phyloP scores from a whole-genome alignment of 2,113 vertebrate genomes.

The Struthio camelus region DNA sequence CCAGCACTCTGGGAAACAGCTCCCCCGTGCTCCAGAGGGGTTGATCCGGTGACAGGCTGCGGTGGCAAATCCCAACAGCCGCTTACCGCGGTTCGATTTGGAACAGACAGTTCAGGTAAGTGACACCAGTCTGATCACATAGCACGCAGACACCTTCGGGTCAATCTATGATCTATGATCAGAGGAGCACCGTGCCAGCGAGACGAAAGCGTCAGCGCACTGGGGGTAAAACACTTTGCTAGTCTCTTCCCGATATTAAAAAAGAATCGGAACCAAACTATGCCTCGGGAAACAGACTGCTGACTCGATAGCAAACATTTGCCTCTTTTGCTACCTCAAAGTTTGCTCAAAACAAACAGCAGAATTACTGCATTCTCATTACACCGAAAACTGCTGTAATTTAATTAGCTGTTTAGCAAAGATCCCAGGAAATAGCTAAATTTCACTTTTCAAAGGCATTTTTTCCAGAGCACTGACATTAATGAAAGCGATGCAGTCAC shows the following conservation, averaged over 20 bases:
- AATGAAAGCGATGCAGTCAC: not conserved
- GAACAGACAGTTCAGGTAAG: not conserved
- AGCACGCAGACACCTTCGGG: rapidly evolving
- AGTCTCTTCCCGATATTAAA: not conserved
- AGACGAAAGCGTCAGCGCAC: not conserved
- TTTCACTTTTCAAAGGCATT: constrained; percentile 31
- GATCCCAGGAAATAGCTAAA: constrained; percentile 25
- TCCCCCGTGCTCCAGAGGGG: rapidly evolving
- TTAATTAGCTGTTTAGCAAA: constrained; percentile 24
- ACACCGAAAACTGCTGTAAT: not conserved
- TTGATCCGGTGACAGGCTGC: not conserved
- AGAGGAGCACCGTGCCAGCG: not conserved
- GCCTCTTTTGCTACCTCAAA: not conserved
- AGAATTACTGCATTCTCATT: constrained; percentile 16
- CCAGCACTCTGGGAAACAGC: not conserved
- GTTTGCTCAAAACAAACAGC: constrained; percentile 18
- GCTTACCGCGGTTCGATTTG: not conserved
- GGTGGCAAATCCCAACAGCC: not conserved
- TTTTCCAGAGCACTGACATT: not conserved
- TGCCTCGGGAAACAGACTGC: not conserved
- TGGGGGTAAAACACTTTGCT: not conserved
- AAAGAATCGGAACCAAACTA: not conserved
- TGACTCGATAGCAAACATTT: constrained; percentile 18
- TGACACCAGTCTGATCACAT: not conserved
- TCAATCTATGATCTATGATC: not conserved